Conservation (phyloP, 2,113 vertebrate genomes). For the Falco punctatus region DNA sequence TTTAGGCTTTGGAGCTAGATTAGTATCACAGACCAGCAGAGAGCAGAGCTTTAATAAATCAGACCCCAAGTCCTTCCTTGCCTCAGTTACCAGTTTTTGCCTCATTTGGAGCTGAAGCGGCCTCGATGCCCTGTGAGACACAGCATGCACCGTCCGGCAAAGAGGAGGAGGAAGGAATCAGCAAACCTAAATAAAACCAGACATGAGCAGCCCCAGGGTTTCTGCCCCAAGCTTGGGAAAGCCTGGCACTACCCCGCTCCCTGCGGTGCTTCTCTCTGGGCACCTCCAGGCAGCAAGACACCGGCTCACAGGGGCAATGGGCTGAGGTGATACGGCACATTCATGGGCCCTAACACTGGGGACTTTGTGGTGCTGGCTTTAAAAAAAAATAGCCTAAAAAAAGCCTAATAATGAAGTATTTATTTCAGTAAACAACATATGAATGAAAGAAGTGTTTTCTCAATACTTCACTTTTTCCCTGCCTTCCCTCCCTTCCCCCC, state of each 20-base stretch:
- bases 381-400: constrained; percentile 46
- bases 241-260: fast-evolving
- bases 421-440: constrained; percentile 70
- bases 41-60: neutral
- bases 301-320: neutral
- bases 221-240: neutral
- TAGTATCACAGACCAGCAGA: neutral
- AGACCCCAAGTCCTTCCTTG: neutral
- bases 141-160: neutral
- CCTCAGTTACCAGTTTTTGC: neutral
- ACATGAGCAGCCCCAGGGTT: neutral
- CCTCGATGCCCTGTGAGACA: neutral
- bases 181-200: neutral
- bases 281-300: neutral
- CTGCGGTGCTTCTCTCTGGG: neutral
- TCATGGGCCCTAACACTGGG: constrained; percentile 22
- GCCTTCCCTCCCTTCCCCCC: constrained; percentile 32
- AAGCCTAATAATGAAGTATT: constrained; percentile 68
- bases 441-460: constrained; percentile 72
- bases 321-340: constrained; percentile 4
- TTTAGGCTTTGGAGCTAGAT: neutral
- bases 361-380: constrained; percentile 43
- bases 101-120: neutral
- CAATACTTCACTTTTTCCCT: constrained; percentile 41
- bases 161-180: neutral